These are phyloP conservation scores for Parazoanthus darwini DNA, from an alignment of 92 coral and sea anemone genomes.

Conservation along the genomic window DNA sequence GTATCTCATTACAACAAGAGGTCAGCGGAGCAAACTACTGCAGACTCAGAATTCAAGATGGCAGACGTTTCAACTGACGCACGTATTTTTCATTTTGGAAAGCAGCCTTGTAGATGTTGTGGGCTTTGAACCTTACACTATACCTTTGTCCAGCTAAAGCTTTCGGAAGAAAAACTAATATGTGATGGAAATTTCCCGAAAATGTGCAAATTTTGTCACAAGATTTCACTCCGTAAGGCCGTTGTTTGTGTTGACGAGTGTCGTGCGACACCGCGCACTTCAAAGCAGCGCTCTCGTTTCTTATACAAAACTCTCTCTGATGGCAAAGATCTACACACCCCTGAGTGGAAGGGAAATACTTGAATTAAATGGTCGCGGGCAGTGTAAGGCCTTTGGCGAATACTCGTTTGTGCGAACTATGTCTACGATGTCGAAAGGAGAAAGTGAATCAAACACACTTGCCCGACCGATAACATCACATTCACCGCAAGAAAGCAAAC, in stretches of 20 bases:
- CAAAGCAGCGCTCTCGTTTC: background rate
- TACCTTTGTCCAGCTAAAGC: background rate
- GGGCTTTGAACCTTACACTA: background rate
- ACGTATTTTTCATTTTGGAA: too few species aligned
- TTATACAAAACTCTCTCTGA: background rate
- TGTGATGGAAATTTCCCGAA: background rate
- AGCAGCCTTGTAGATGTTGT: too few species aligned
- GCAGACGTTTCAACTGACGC: background rate
- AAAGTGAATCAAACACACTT: background rate
- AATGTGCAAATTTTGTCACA: background rate
- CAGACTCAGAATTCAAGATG: background rate
- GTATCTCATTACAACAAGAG: background rate
- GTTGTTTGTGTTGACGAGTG: background rate
- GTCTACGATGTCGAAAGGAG: background rate
- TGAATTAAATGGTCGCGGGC: background rate
- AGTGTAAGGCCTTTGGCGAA: background rate
- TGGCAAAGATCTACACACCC: background rate
- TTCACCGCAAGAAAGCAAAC: conserved; percentile 12
- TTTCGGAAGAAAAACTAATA: background rate
- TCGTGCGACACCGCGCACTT: conserved; percentile 11
- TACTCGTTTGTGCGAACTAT: background rate
- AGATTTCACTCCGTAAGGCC: background rate
- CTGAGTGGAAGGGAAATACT: background rate
- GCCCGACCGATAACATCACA: background rate
- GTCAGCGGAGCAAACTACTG: background rate